Evolutionary conservation across 2,113 vertebrate genomes (phyloP).

Genomic region (Furnarius figulus): DNA sequence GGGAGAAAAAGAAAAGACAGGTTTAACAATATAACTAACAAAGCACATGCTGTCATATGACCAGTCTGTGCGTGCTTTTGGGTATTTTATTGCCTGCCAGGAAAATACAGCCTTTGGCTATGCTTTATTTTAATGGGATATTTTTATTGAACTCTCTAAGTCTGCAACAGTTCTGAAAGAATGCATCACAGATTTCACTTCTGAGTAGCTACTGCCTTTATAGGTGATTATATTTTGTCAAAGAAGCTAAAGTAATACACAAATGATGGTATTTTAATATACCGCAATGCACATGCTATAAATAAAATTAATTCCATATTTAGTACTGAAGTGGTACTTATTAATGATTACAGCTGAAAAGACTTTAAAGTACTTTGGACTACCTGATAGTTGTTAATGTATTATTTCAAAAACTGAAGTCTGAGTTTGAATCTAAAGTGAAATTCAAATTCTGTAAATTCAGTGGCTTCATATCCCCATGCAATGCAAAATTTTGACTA

Average conservation of each 20-base stretch:
- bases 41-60: slow-evolving; percentile 41
- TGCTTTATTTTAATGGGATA: slow-evolving; percentile 73
- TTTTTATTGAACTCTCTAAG: slow-evolving; percentile 72
- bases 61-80: slow-evolving; percentile 32
- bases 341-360: slow-evolving; percentile 70
- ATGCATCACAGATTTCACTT: slow-evolving; percentile 64
- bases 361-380: not conserved
- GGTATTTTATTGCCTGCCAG: slow-evolving; percentile 58
- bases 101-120: slow-evolving; percentile 65
- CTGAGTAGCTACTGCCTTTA: slow-evolving; percentile 68
- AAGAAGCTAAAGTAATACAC: slow-evolving; percentile 52
- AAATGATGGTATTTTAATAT: slow-evolving; percentile 52
- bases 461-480: not conserved
- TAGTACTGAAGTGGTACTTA: slow-evolving; percentile 56
- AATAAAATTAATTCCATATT: slow-evolving; percentile 51
- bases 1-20: slow-evolving; percentile 68
- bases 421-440: not conserved
- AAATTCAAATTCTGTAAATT: not conserved
- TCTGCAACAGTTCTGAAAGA: slow-evolving; percentile 69
- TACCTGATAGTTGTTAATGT: not conserved
- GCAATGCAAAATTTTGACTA: not conserved
- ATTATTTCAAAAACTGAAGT: not conserved
- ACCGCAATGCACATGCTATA: slow-evolving; percentile 36
- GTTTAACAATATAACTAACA: slow-evolving; percentile 56
- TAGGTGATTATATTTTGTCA: slow-evolving; percentile 70